Evolutionary conservation across 2,888 invertebrate species (phyloP), one percentile per base, ranked within the genome.

Genomic region (Trichopoda pennipes): DNA sequence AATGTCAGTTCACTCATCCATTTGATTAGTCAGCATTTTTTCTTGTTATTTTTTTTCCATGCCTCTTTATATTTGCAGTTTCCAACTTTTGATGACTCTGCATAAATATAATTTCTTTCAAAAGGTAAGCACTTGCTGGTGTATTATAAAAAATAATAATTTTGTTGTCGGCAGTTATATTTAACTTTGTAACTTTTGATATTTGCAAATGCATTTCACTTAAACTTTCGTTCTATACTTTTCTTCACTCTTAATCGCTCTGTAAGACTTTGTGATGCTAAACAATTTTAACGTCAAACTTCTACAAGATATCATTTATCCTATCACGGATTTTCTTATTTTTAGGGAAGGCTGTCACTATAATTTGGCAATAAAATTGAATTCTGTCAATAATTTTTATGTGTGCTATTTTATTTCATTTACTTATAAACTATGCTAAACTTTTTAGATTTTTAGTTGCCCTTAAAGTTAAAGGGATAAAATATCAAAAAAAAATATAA

Each of bases 21-120:
- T 28, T 38, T 61, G 60, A 42, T 61, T 53, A 61, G 72, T 72
- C 72, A 72, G 72, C 72, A 4, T 14, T 60, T 60, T 53, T 21
- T 16, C n/a, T 53, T 49, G 9, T 6, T 14, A 23, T 17, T 28
- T 42, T 55, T n/a, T 12, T 32, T 28, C 21, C 0, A 23, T 55
- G 16, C 19, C 19, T 42, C 35, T 56, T 32, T 10, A 1, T 19
- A 17, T 8, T 60, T 58, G 16, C 6, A 38, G 35, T 19, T 28
- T 28, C 2, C 14, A 28, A 61, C n/a, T 42, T 61, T 73, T 44
- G 61, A 63, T 73, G 61, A 73, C 44, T 53, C 32, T 19, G 42
- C 61, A 63, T 32, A 55, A 63, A 44, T 53, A 53, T 61, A 3
- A 1, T 44, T 44, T 14, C 16, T 44, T 44, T 16, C n/a, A n/a